A percentile compares a stretch with the other conserved stretches of the same genome.
Conservation (phyloP, 2,888 invertebrate species). For the Ethmia dodecea region DNA sequence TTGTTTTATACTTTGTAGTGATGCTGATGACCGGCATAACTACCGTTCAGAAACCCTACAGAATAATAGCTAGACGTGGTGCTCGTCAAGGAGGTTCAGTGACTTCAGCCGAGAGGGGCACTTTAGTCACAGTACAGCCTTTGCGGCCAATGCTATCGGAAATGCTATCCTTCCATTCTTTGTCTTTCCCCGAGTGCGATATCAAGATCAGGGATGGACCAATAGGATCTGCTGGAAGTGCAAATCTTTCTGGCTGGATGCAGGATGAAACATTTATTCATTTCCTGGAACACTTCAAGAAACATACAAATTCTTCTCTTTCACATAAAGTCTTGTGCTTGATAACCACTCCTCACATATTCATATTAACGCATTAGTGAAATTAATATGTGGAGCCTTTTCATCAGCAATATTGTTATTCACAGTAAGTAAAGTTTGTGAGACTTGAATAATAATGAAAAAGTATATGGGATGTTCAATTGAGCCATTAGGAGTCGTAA, state of each 20-base stretch:
- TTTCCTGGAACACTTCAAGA: slow-evolving; percentile 28
- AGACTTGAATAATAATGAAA: too few species aligned
- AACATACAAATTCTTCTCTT: slow-evolving; percentile 7
- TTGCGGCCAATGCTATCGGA: slow-evolving; percentile 30
- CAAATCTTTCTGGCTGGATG: slow-evolving; percentile 30
- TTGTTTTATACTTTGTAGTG: too few species aligned
- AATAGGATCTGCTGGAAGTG: slow-evolving; percentile 21
- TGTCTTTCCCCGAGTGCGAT: slow-evolving; percentile 25
- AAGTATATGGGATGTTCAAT: too few species aligned
- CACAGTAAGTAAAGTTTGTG: too few species aligned
- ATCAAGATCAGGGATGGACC: slow-evolving; percentile 25
- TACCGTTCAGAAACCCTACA: too few species aligned
- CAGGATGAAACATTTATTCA: slow-evolving; percentile 19
- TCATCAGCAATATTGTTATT: too few species aligned
- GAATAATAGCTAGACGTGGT: slow-evolving; percentile 19
- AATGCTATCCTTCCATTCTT: slow-evolving; percentile 30
- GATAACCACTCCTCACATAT: neutral
- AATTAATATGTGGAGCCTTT: too few species aligned
- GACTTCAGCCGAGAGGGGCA: slow-evolving; percentile 39
- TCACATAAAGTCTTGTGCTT: neutral
- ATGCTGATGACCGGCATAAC: too few species aligned
- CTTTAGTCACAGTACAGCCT: slow-evolving; percentile 30
- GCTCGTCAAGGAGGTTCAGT: slow-evolving; percentile 30
- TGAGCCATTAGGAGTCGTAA: too few species aligned
- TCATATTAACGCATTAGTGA: too few species aligned